A percentile compares a stretch with the other conserved stretches of the same genome.
Evolutionary conservation across 2,797 vertebrate species (phyloP).

Genomic region (Enteromius viviparus): DNA sequence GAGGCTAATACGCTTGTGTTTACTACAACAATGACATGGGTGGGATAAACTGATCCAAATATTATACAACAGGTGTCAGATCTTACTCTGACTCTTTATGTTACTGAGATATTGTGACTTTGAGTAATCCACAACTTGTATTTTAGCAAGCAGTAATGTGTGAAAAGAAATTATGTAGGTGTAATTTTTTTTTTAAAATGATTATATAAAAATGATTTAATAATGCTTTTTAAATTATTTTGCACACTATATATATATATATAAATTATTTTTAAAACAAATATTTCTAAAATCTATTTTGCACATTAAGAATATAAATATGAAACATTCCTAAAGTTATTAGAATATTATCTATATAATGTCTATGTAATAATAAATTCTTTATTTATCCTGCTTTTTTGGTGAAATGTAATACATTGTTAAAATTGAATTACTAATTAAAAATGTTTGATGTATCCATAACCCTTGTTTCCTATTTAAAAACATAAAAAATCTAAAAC

Average conservation of each 20-base stretch:
- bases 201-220: neutral
- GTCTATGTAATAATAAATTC: too few species aligned
- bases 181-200: too few species aligned
- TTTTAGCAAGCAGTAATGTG: slow-evolving; percentile 3
- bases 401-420: neutral
- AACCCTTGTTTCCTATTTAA: neutral
- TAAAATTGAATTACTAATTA: neutral
- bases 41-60: slow-evolving; percentile 16
- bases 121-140: slow-evolving; percentile 64
- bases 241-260: neutral
- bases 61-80: slow-evolving; percentile 5
- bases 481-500: neutral
- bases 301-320: neutral
- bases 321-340: neutral
- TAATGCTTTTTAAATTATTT: neutral
- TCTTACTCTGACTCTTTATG: neutral
- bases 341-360: neutral
- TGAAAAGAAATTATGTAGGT: neutral
- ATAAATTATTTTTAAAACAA: neutral
- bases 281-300: neutral
- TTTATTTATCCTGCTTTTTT: neutral
- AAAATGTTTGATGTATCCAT: neutral
- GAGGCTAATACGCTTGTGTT: slow-evolving; percentile 66
- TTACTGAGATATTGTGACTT: neutral
- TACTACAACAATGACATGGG: slow-evolving; percentile 58